Base-by-base conservation (phyloP, 2,113 vertebrate species). In the Acrocephalus kingi region DNA sequence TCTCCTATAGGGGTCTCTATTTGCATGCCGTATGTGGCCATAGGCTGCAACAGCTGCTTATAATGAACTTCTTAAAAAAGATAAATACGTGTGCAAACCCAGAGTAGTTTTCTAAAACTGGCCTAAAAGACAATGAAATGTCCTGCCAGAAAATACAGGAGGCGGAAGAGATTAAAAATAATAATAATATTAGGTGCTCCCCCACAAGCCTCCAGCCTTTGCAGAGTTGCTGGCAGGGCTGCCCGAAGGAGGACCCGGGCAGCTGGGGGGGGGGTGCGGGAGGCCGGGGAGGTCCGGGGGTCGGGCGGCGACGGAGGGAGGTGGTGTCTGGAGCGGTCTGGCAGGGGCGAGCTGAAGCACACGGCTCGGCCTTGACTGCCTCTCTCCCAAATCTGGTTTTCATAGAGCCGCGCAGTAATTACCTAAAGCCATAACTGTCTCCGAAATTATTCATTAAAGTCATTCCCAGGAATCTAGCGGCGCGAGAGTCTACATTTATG, bases 361-460 rank as follows among this genome's bases (percentile, higher is more conserved):
- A 74, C 24, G 33, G 77, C 59, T 76, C 17, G 63, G 62, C 94
- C 90, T 91, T 79, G 93, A 69, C 80, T 37, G 81, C 45, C 61
- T 77, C 30, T 80, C 67, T 87, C 66, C 54, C 73, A 49, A 96
- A 94, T 97, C 97, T 98, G 97, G 90, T 97, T 98, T 96, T 97
- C 96, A 97, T 97, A 96, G 93, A 96, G 91, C 87, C 3, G 19
- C 55, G 80, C 93, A 41, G 97, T 96, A 97, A 97, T 96, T 97
- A 97, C 96, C 94, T 92, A 80, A 92, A 97, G 97, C 94, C 94
- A 55, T 97, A 97, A 97, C 97, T 97, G 97, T 97, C 98, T 98
- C 95, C 78, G 92, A 97, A 98, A 97, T 97, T 97, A 97, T 98
- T 97, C 97, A 98, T 98, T 98, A 96, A 97, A 97, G 97, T 96